A percentile compares a stretch with the other conserved stretches of the same genome.
These are phyloP conservation scores for Galagoides demidoff DNA, from an alignment of 2,797 vertebrate species.

Conservation along the genomic window DNA sequence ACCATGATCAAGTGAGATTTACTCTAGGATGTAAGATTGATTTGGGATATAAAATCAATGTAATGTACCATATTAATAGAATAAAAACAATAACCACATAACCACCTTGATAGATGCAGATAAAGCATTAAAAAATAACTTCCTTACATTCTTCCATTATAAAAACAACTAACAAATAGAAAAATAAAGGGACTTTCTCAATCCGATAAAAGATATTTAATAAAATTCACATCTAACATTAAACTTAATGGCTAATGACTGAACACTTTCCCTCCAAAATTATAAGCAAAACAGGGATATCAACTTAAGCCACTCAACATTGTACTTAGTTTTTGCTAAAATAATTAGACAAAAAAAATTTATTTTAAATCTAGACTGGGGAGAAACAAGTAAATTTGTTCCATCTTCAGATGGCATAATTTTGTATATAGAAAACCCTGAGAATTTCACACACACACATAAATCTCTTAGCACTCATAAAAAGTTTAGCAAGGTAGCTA, in stretches of 20 bases:
- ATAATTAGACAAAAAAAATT: background rate
- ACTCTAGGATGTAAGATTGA: background rate
- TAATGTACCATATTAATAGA: background rate
- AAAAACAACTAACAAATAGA: background rate
- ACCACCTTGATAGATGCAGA: background rate
- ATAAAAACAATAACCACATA: background rate
- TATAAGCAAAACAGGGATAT: background rate
- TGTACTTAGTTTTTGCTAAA: background rate
- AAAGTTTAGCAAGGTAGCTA: background rate
- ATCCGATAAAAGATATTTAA: background rate
- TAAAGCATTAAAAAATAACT: background rate
- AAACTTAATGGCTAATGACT: background rate
- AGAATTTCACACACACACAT: background rate
- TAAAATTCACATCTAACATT: background rate
- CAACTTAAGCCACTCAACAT: background rate
- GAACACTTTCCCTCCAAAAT: background rate
- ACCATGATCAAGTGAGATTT: background rate
- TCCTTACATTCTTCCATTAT: background rate
- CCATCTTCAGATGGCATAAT: background rate
- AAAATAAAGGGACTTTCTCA: background rate
- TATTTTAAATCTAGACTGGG: background rate
- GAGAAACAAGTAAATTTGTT: background rate
- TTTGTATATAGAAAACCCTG: background rate
- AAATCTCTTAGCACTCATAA: background rate
- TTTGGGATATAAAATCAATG: background rate